Evolutionary conservation across 2,888 invertebrate genomes (phyloP).

Genomic region (Caenorhabditis angaria): DNA sequence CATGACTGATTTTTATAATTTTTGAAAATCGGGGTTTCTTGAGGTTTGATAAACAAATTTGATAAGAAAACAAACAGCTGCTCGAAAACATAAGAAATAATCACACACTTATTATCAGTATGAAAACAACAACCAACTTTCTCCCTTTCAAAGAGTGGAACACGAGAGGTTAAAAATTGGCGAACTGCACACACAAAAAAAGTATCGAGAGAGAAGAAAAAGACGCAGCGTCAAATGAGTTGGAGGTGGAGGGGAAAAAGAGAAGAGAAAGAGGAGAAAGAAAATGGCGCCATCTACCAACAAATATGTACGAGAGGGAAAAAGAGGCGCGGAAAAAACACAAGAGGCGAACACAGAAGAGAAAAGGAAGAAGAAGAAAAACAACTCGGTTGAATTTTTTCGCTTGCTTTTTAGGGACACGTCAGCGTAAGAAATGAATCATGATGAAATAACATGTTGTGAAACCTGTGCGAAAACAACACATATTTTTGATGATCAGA

Average conservation of each 20-base stretch:
- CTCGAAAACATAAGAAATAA: neutral
- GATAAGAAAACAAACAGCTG: no score
- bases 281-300: neutral
- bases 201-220: neutral
- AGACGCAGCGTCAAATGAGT: slow-evolving; percentile 9
- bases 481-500: neutral
- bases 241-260: slow-evolving; percentile 3
- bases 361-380: neutral
- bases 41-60: no score
- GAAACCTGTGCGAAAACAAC: neutral
- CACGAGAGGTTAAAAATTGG: neutral
- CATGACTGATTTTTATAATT: no score
- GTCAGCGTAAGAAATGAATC: neutral
- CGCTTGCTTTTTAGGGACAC: neutral
- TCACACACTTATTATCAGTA: no score
- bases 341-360: neutral
- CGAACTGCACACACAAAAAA: slow-evolving; percentile 1
- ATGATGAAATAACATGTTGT: neutral
- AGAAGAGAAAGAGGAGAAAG: slow-evolving; percentile 7
- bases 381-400: neutral
- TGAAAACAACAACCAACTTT: no score
- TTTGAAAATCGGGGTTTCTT: no score
- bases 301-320: slow-evolving; percentile 3
- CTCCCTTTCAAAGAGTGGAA: no score
- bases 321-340: neutral